phyloP scores from a whole-genome alignment of 2,797 vertebrate species.

The Dicrostonyx torquatus region DNA sequence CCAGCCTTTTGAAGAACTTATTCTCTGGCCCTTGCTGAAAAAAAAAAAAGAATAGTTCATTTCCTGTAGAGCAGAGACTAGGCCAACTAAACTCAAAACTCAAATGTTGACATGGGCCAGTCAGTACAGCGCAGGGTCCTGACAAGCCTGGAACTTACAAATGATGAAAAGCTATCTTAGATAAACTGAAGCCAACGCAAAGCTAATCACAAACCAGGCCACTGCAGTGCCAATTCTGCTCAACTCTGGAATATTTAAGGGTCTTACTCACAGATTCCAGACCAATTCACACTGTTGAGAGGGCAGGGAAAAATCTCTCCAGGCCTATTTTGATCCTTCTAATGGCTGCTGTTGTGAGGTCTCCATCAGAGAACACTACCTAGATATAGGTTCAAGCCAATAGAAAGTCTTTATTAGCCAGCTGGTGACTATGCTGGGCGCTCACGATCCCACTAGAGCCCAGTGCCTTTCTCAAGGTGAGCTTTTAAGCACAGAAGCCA shows the following conservation, averaged over 20 bases:
- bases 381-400: neutral
- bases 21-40: neutral
- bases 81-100: neutral
- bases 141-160: neutral
- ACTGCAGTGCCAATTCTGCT: neutral
- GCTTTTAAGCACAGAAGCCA: neutral
- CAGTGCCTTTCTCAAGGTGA: neutral
- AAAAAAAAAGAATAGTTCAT: slow-evolving; percentile 16
- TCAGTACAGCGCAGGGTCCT: neutral
- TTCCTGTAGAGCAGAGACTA: neutral
- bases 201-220: neutral
- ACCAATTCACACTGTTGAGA: neutral
- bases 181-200: neutral
- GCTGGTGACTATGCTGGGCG: neutral
- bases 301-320: neutral
- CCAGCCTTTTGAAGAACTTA: neutral
- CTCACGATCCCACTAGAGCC: neutral
- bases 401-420: neutral
- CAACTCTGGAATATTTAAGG: neutral
- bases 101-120: neutral
- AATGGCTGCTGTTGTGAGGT: neutral
- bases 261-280: neutral
- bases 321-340: neutral
- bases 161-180: neutral
- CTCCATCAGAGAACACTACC: neutral